Evolutionary conservation across 1,140 invertebrate genomes (phyloP), one percentile per base, ranked within the genome.

Genomic region (Aleiodes sp.): DNA sequence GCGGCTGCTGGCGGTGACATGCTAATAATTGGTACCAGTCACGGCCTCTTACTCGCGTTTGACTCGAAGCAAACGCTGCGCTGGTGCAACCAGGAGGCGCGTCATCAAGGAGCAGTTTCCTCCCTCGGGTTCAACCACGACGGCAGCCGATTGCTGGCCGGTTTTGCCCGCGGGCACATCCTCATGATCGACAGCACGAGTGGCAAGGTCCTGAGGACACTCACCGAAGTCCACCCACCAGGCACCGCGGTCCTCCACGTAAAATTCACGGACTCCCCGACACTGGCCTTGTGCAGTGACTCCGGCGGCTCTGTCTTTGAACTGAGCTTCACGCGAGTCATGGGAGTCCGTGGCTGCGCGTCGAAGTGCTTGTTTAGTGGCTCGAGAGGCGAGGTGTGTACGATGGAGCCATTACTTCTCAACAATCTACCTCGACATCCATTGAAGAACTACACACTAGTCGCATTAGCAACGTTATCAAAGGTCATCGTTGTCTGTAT

Each of bases 261-360:
- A 59, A 87, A 94, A 91, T 94, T 93, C 78, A 93, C 92, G 82
- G 92, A 94, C 85, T 90, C 88, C 70, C 88, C 90, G 29, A 91
- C 91, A 4, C 80, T 95, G 59, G 94, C 94, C 4, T 84, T 98
- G 12, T 94, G 95, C 57, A 93, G 95, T 19, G 97, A 99, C 82
- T 98, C 95, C 68, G 96, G 97, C 12, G 98, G 98, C 1, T 98
- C 96, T n/a, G 97, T 99, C 2, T 99, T 98, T 90, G 93, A 98
- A 76, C 87, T 99, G 10, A 94, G 91, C 77, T 97, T 98, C 77
- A 96, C 94, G 73, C 88, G 96, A 65, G 91, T 94, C 6, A 90
- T 98, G 78, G 96, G 96, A 2, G 92, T 97, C 3, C 87, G 96
- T 62, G 93, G 93, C 8, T 96, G 94, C 81, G 93, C 94, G 71